phyloP scores from a whole-genome alignment of 2,113 vertebrate species.

The Ammospiza nelsoni region DNA sequence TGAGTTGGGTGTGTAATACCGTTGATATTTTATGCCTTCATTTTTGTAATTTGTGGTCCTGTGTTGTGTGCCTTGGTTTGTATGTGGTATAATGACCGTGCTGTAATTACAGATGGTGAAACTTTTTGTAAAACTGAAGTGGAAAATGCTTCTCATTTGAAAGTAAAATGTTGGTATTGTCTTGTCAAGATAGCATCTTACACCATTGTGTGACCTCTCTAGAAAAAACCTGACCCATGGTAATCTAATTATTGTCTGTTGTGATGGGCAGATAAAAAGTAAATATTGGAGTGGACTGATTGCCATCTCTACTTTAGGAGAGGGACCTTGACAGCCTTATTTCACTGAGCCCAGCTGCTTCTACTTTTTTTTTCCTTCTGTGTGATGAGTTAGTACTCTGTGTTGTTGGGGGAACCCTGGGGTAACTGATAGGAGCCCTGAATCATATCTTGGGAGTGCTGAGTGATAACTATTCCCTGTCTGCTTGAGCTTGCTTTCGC shows the following conservation, averaged over 20 bases:
- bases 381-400: not conserved
- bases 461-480: not conserved
- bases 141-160: constrained; percentile 27
- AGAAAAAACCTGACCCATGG: constrained; percentile 21
- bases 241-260: constrained; percentile 67
- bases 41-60: not conserved
- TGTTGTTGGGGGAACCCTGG: not conserved
- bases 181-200: not conserved
- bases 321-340: constrained; percentile 45
- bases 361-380: not conserved
- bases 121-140: not conserved
- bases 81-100: not conserved
- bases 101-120: not conserved
- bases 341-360: constrained; percentile 4
- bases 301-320: constrained; percentile 50
- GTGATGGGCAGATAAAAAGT: constrained; percentile 57
- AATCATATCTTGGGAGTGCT: not conserved
- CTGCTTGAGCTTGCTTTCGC: not conserved
- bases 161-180: not conserved
- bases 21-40: not conserved
- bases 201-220: not conserved
- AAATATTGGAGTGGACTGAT: constrained; percentile 56
- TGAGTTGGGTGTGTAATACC: not conserved
- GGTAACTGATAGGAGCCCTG: not conserved
- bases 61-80: not conserved